phyloP scores from a whole-genome alignment of 2,113 vertebrate genomes.

The Mormyrus iriodes region DNA sequence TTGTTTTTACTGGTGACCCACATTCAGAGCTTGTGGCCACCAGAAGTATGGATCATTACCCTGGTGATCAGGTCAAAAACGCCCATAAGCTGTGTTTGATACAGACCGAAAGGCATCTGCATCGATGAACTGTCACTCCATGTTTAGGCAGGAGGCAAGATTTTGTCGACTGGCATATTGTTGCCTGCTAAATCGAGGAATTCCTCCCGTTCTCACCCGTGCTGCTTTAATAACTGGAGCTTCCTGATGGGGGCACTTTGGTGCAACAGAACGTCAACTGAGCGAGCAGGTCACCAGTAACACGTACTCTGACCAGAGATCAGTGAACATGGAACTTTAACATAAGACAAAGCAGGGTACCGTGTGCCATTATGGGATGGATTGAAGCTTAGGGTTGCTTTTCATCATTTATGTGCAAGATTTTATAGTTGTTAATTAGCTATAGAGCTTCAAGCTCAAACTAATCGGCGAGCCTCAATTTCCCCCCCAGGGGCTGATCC shows the following conservation, averaged over 20 bases:
- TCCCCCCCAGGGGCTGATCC: not conserved
- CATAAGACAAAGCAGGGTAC: not conserved
- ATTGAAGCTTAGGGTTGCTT: too few species aligned
- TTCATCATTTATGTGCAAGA: not conserved
- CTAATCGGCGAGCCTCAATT: not conserved
- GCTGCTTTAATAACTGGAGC: not conserved
- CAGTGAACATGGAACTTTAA: not conserved
- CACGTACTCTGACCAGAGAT: not conserved
- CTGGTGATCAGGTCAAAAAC: not conserved
- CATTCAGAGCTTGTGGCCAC: not conserved
- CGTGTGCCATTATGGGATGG: not conserved
- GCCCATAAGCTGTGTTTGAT: not conserved
- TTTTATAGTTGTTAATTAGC: not conserved
- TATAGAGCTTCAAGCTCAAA: not conserved
- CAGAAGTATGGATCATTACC: not conserved
- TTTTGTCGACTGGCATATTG: not conserved
- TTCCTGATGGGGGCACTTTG: not conserved
- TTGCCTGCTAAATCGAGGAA: not conserved
- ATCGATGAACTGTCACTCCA: not conserved
- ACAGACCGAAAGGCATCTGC: not conserved
- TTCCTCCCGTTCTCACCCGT: not conserved
- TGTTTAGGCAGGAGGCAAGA: not conserved
- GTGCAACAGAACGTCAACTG: not conserved
- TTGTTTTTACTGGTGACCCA: constrained; percentile 13
- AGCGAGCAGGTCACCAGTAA: not conserved